phyloP scores from a whole-genome alignment of 2,888 invertebrate genomes.

The Campoletis raptor region DNA sequence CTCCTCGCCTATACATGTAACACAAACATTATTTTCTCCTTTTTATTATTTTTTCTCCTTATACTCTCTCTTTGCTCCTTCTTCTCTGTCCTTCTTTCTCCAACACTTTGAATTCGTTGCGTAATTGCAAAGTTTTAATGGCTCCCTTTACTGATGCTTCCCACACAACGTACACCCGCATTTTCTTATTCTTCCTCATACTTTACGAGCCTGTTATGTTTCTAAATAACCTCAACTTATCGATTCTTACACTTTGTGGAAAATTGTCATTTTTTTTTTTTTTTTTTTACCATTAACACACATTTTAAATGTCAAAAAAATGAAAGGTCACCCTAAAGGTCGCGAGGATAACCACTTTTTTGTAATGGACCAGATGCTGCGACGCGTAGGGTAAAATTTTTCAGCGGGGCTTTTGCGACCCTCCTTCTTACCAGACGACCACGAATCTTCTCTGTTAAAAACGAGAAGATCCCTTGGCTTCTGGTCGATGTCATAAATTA shows the following conservation, averaged over 20 bases:
- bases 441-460: conserved; percentile 6
- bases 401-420: not conserved
- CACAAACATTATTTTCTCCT: conserved; percentile 26
- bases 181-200: not conserved
- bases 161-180: conserved; percentile 7
- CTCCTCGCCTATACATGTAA: not conserved
- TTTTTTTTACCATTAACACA: not conserved
- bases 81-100: conserved; percentile 11
- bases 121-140: conserved; percentile 67
- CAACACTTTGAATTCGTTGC: conserved; percentile 52
- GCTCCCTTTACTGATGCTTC: conserved; percentile 56
- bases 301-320: not conserved
- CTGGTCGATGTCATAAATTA: conserved; percentile 63
- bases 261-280: not conserved
- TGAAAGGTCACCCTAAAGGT: not conserved
- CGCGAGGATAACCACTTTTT: not conserved
- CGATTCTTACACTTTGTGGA: not conserved
- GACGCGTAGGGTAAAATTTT: not conserved
- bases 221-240: not conserved
- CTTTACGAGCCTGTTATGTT: not conserved
- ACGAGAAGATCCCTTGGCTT: conserved; percentile 21
- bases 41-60: conserved; percentile 39
- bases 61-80: conserved; percentile 20
- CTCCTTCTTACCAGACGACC: not conserved
- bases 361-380: not conserved